These are phyloP conservation scores for Lates japonicus DNA, from an alignment of 2,797 vertebrate genomes.

Conservation along the genomic window DNA sequence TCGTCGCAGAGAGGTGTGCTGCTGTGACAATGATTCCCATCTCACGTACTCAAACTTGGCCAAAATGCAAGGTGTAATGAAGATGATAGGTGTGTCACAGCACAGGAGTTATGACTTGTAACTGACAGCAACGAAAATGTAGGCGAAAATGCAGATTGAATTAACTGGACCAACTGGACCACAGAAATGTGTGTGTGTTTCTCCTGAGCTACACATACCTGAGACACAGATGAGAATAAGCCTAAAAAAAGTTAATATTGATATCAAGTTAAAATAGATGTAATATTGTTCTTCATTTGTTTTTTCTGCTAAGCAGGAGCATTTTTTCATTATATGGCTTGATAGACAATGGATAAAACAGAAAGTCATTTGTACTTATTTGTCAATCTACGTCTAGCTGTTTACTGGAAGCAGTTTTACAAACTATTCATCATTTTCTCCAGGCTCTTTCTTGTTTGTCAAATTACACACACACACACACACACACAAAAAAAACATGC, in stretches of 20 bases:
- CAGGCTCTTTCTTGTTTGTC: slow-evolving; percentile 54
- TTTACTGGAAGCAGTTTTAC: slow-evolving; percentile 60
- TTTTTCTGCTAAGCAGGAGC: slow-evolving; percentile 21
- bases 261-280: slow-evolving; percentile 19
- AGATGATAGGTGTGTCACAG: not conserved
- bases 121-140: slow-evolving; percentile 19
- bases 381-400: slow-evolving; percentile 39
- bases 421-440: slow-evolving; percentile 55
- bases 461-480: slow-evolving; percentile 52
- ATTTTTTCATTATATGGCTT: slow-evolving; percentile 17
- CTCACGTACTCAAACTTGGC: not conserved
- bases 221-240: not conserved
- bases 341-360: slow-evolving; percentile 35
- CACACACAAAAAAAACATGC: slow-evolving; percentile 36
- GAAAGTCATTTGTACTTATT: slow-evolving; percentile 39
- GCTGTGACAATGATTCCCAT: not conserved
- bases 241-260: too few species aligned
- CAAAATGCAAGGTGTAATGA: not conserved
- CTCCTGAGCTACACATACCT: not conserved
- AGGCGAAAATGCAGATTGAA: slow-evolving; percentile 4
- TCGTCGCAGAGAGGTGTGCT: not conserved
- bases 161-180: not conserved
- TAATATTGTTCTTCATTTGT: slow-evolving; percentile 14
- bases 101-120: slow-evolving; percentile 5
- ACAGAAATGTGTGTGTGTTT: not conserved